Percentiles rank a stretch among this genome's conserved stretches.
Conservation (phyloP, 30 jellyfish, hydroid and myxozoan genomes). For the Hydractinia symbiolongicarpus region DNA sequence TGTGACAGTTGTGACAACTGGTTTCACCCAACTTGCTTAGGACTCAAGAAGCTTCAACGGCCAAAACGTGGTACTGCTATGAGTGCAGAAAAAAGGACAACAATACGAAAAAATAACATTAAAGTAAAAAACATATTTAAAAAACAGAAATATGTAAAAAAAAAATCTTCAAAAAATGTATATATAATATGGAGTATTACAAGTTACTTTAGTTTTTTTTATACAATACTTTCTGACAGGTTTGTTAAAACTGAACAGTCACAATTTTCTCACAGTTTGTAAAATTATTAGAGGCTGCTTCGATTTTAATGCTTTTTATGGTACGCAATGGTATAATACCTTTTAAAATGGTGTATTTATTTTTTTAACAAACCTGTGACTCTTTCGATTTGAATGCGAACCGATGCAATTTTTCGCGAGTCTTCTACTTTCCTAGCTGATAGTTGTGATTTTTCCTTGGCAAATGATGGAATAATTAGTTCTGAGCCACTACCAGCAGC, state of each 20-base stretch:
- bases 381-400: slow-evolving; percentile 26
- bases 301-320: slow-evolving; percentile 12
- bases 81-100: too few relatives aligned
- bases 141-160: too few relatives aligned
- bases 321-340: slow-evolving; percentile 28
- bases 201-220: background rate
- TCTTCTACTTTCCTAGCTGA: slow-evolving; percentile 27
- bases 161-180: too few relatives aligned
- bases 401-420: slow-evolving; percentile 22
- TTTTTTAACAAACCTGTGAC: slow-evolving; percentile 16
- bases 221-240: background rate
- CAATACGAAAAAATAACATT: too few relatives aligned
- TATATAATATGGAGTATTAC: background rate
- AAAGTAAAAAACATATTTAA: too few relatives aligned
- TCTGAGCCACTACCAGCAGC: slow-evolving; percentile 33
- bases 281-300: background rate
- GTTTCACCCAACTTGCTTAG: too few relatives aligned
- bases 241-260: background rate
- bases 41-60: too few relatives aligned
- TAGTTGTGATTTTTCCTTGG: slow-evolving; percentile 35
- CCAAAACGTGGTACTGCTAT: too few relatives aligned
- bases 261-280: slow-evolving; percentile 3
- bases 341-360: slow-evolving; percentile 18
- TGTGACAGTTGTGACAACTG: too few relatives aligned
- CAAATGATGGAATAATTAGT: slow-evolving; percentile 34